Evolutionary conservation across 2,113 vertebrate species (phyloP).

Genomic region (Megaceryle torquata): DNA sequence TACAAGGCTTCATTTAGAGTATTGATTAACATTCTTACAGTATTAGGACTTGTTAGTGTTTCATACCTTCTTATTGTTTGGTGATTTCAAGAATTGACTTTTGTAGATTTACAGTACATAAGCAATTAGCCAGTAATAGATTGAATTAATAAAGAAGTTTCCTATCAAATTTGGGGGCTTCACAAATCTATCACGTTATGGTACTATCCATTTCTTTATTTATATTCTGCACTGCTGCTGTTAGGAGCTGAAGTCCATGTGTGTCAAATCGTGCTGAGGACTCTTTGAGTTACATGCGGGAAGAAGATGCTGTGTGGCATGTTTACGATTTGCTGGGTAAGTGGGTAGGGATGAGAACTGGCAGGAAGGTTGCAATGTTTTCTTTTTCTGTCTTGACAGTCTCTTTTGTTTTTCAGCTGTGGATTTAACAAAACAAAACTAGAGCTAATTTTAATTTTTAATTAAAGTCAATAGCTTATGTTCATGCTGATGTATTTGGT

Average conservation of each 20-base stretch:
- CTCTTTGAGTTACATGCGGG: background rate
- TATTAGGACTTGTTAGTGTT: constrained; percentile 36
- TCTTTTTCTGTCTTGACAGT: background rate
- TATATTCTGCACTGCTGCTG: background rate
- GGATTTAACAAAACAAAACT: constrained; percentile 39
- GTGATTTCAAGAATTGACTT: constrained; percentile 8
- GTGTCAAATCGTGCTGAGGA: background rate
- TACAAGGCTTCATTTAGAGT: constrained; percentile 32
- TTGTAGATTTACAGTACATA: constrained; percentile 25
- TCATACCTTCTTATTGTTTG: constrained; percentile 32
- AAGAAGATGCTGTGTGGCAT: background rate
- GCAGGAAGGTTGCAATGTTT: background rate
- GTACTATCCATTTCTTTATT: background rate
- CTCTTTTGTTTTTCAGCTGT: constrained; percentile 15
- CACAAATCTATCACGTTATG: background rate
- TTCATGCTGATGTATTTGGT: constrained; percentile 1
- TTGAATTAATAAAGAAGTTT: constrained; percentile 45
- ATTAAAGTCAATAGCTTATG: constrained; percentile 42
- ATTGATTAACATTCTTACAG: constrained; percentile 52
- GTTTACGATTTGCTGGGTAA: background rate
- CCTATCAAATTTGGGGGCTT: background rate
- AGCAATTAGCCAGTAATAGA: constrained; percentile 17
- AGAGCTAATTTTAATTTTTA: constrained; percentile 33
- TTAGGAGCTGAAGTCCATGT: background rate
- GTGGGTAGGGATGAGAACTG: background rate